Evolutionary conservation across 2,113 vertebrate species (phyloP).

Genomic region (Brachypodius melanocephalos): DNA sequence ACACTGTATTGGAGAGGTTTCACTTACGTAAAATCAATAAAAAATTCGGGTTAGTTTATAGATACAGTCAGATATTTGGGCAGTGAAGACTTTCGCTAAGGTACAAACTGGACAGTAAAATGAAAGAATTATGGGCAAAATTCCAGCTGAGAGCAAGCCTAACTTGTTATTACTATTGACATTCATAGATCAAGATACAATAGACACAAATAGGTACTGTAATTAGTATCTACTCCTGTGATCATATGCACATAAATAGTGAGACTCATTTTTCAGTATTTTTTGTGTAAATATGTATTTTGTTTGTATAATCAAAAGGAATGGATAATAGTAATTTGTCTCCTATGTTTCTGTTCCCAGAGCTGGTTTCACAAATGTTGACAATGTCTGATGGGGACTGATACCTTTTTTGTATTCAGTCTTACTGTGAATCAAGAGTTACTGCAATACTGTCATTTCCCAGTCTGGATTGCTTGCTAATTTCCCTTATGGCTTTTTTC

Average conservation of each 20-base stretch:
- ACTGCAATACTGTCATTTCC: neutral
- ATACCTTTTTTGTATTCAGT: neutral
- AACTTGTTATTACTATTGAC: neutral
- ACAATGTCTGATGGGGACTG: neutral
- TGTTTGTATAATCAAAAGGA: neutral
- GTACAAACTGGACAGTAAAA: neutral
- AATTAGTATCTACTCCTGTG: neutral
- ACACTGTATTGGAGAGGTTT: neutral
- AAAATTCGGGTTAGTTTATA: neutral
- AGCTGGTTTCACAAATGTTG: neutral
- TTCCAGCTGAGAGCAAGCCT: neutral
- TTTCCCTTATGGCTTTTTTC: neutral
- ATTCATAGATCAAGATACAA: neutral
- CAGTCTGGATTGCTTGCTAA: neutral
- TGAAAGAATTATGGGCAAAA: neutral
- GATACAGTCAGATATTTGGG: neutral
- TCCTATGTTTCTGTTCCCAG: neutral
- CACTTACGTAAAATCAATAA: neutral
- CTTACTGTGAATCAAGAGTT: neutral
- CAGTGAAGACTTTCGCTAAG: neutral
- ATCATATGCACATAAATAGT: neutral
- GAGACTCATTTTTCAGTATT: neutral
- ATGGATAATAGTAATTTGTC: neutral
- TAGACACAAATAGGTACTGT: neutral
- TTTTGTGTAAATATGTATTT: neutral